Percentiles rank a stretch among this genome's conserved stretches.
Evolutionary conservation across 2,797 vertebrate species (phyloP).

Genomic region (Phyllotis vaccarum): DNA sequence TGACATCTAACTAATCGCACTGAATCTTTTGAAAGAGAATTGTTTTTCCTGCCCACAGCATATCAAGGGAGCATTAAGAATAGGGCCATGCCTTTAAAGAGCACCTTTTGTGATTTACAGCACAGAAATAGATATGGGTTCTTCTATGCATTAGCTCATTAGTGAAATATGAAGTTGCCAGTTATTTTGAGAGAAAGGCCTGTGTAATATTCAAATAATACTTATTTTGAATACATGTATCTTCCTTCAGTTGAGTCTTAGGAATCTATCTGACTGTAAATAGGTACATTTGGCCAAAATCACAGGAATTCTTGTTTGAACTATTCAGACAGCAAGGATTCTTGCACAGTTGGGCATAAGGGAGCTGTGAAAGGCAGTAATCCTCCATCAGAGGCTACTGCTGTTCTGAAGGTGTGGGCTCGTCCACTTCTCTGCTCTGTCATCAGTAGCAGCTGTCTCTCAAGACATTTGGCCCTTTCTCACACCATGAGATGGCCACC

Average conservation of each 20-base stretch:
- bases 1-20: slow-evolving; percentile 66
- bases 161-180: slow-evolving; percentile 50
- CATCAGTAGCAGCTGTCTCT: not conserved
- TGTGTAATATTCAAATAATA: slow-evolving; percentile 40
- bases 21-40: slow-evolving; percentile 68
- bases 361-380: not conserved
- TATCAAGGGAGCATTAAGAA: slow-evolving; percentile 62
- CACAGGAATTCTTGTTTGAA: slow-evolving; percentile 45
- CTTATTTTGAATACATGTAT: slow-evolving; percentile 40
- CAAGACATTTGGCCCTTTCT: not conserved
- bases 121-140: slow-evolving; percentile 54
- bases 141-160: slow-evolving; percentile 34
- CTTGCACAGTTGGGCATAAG: not conserved
- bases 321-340: slow-evolving; percentile 23
- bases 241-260: slow-evolving; percentile 27
- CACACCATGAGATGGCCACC: not conserved
- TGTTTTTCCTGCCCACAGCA: slow-evolving; percentile 67
- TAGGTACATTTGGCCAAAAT: not conserved
- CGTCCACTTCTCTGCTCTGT: not conserved
- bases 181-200: slow-evolving; percentile 16
- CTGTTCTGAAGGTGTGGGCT: not conserved
- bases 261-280: slow-evolving; percentile 26
- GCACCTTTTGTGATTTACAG: slow-evolving; percentile 61
- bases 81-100: not conserved
- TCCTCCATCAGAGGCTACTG: not conserved